A percentile compares a stretch with the other conserved stretches of the same genome.
Evolutionary conservation across 1,140 invertebrate species (phyloP).

Genomic region (Babylonia areolata): DNA sequence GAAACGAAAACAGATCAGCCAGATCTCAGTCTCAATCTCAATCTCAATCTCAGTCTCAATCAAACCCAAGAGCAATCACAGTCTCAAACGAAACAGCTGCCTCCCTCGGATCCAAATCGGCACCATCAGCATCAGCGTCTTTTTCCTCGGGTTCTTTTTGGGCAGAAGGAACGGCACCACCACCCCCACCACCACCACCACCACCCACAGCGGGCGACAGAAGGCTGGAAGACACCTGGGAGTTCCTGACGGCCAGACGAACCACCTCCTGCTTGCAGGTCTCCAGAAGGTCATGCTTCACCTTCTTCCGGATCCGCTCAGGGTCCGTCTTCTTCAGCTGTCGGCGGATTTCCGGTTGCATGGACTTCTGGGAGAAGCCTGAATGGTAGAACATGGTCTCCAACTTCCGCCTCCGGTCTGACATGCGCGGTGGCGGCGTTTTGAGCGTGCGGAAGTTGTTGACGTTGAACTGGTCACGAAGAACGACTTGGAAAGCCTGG

Average conservation of each 20-base stretch:
- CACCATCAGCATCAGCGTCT: too few species aligned
- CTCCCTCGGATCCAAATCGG: not conserved
- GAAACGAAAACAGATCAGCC: too few species aligned
- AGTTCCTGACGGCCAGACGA: conserved; percentile 25
- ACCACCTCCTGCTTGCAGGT: conserved; percentile 26
- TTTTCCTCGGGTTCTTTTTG: not conserved
- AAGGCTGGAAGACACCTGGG: not conserved
- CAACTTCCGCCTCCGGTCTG: conserved; percentile 33
- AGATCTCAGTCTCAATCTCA: too few species aligned
- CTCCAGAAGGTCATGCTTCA: conserved; percentile 21
- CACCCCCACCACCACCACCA: too few species aligned
- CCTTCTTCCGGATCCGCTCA: not conserved
- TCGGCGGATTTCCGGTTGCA: conserved; percentile 36
- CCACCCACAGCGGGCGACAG: not conserved
- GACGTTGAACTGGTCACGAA: conserved; percentile 28
- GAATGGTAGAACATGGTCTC: conserved; percentile 37
- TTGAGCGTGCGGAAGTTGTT: conserved; percentile 30
- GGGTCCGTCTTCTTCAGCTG: conserved; percentile 31
- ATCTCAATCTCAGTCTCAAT: too few species aligned
- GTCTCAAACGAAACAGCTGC: not conserved
- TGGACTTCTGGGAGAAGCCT: conserved; percentile 32
- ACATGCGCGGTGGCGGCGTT: conserved; percentile 32
- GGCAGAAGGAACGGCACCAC: not conserved
- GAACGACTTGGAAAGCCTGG: conserved; percentile 28
- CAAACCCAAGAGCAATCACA: not conserved